phyloP scores from a whole-genome alignment of 2,113 vertebrate species.

The Mobula hypostoma region DNA sequence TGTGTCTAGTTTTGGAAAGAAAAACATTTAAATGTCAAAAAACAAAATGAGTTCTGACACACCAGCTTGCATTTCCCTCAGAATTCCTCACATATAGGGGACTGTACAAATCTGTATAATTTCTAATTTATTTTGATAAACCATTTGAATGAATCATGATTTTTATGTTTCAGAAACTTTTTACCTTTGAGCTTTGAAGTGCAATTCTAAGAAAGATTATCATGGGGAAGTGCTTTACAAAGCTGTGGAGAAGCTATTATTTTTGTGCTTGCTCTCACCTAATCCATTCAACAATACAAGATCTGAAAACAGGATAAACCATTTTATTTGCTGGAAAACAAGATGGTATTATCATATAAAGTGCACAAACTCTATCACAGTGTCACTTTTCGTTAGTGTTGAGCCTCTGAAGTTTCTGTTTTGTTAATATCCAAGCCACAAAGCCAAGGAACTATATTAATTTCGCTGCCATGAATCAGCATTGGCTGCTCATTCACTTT shows the following conservation, averaged over 20 bases:
- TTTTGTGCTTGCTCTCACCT: not conserved
- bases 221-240: not conserved
- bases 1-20: slow-evolving; percentile 63
- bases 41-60: not conserved
- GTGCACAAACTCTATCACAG: not conserved
- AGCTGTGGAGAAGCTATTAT: not conserved
- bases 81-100: not conserved
- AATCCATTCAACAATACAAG: not conserved
- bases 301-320: not conserved
- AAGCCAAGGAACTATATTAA: too few relatives aligned
- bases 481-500: too few relatives aligned
- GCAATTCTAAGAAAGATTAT: not conserved
- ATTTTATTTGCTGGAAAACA: not conserved
- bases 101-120: not conserved
- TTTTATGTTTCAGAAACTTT: not conserved
- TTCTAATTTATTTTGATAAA: not conserved
- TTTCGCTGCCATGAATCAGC: too few relatives aligned
- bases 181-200: not conserved
- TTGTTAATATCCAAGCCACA: too few relatives aligned
- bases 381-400: too few relatives aligned
- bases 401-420: too few relatives aligned
- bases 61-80: not conserved
- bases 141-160: not conserved
- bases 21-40: not conserved
- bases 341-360: not conserved